Evolutionary conservation across 2,888 invertebrate species (phyloP).

Genomic region (Drosophila nr. medialis): DNA sequence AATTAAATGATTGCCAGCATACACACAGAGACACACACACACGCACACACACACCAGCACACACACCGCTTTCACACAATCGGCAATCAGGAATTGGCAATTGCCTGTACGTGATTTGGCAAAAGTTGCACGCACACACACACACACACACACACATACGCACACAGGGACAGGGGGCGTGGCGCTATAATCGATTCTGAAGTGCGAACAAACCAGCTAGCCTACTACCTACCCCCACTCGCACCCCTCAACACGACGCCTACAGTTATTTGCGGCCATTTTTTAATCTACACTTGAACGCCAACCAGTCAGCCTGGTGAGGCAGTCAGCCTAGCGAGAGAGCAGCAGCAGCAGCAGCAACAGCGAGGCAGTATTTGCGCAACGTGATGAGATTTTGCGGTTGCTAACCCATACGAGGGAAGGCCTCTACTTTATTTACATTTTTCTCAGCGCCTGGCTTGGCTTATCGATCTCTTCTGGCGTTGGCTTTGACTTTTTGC

Average conservation of each 20-base stretch:
- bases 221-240: slow-evolving; percentile 24
- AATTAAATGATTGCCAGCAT: slow-evolving; percentile 43
- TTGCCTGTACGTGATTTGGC: slow-evolving; percentile 75
- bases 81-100: slow-evolving; percentile 63
- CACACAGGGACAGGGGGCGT: slow-evolving; percentile 36
- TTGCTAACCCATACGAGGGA: slow-evolving; percentile 50
- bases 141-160: background rate
- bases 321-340: background rate
- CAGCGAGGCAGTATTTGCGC: slow-evolving; percentile 75
- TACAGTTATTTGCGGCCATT: slow-evolving; percentile 77
- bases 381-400: slow-evolving; percentile 81
- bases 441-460: slow-evolving; percentile 51
- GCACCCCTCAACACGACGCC: slow-evolving; percentile 24
- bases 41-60: slow-evolving; percentile 20
- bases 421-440: slow-evolving; percentile 65
- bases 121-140: slow-evolving; percentile 47
- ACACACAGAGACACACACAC: slow-evolving; percentile 17
- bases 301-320: slow-evolving; percentile 31
- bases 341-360: slow-evolving; percentile 13
- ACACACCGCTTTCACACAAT: slow-evolving; percentile 42
- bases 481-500: slow-evolving; percentile 30
- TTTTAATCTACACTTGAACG: slow-evolving; percentile 79
- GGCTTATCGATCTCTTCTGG: slow-evolving; percentile 66
- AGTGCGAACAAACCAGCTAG: slow-evolving; percentile 57
- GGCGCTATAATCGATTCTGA: slow-evolving; percentile 73